A percentile compares a stretch with the other conserved stretches of the same genome.
These are phyloP conservation scores for Nothura maculosa DNA, from an alignment of 2,797 vertebrate species.

Conservation along the genomic window DNA sequence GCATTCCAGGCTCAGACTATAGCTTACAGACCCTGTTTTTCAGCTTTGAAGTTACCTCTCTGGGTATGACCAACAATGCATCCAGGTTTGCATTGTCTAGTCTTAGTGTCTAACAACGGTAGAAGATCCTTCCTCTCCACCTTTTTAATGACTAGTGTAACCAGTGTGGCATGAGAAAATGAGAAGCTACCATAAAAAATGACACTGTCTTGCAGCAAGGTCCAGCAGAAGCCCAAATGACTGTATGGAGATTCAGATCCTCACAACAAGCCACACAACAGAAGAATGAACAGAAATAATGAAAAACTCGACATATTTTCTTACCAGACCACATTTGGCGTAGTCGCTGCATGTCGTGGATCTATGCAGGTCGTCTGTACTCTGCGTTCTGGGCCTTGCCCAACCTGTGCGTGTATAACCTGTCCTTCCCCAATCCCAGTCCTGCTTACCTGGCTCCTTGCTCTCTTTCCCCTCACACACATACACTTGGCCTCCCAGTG, in stretches of 20 bases:
- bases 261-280: fast-evolving
- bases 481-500: neutral
- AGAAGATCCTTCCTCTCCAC: neutral
- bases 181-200: neutral
- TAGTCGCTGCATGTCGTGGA: neutral
- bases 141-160: neutral
- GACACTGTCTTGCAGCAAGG: neutral
- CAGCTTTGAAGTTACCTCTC: neutral
- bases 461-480: neutral
- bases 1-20: neutral
- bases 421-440: neutral
- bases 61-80: neutral
- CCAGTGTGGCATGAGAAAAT: neutral
- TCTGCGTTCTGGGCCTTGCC: neutral
- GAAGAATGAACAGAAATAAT: neutral
- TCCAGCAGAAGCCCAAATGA: neutral
- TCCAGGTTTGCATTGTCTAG: neutral
- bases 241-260: neutral
- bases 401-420: neutral
- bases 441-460: neutral
- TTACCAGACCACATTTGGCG: neutral
- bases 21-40: neutral
- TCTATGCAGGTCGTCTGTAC: neutral
- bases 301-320: neutral
- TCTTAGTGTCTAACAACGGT: neutral